Conservation (phyloP, 2,888 invertebrate genomes). For the Notodonta dromedarius region DNA sequence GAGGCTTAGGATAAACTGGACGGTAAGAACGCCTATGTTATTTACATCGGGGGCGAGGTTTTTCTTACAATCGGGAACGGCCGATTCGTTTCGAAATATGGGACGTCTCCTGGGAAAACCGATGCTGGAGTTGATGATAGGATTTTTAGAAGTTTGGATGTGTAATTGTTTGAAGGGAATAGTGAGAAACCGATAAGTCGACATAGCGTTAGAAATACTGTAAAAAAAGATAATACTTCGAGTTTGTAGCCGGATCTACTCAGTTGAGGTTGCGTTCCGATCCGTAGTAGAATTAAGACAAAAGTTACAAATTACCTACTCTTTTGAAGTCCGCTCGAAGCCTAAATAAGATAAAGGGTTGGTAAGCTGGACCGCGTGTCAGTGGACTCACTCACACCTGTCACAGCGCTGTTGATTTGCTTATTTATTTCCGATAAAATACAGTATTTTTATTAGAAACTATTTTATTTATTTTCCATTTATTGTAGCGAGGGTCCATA, state of each 20-base stretch:
- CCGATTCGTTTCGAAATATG: constrained; percentile 75
- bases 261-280: no score
- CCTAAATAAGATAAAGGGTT: no score
- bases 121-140: constrained; percentile 45
- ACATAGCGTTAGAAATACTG: no score
- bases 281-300: no score
- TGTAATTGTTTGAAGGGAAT: constrained; percentile 4
- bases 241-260: no score
- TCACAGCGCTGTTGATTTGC: no score
- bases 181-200: no score
- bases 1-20: constrained; percentile 45
- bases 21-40: constrained; percentile 53
- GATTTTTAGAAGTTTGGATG: constrained; percentile 26
- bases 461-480: not conserved
- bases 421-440: no score
- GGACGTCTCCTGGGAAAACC: constrained; percentile 69
- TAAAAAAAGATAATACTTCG: not conserved
- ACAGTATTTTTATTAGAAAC: not conserved
- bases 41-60: constrained; percentile 60
- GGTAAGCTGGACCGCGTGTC: no score
- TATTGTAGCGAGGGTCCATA: constrained; percentile 1
- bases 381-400: no score
- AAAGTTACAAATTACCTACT: no score
- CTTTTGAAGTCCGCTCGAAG: no score
- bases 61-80: constrained; percentile 70